Evolutionary conservation across 2,888 invertebrate species (phyloP).

Genomic region (Keiferia lycopersicella): DNA sequence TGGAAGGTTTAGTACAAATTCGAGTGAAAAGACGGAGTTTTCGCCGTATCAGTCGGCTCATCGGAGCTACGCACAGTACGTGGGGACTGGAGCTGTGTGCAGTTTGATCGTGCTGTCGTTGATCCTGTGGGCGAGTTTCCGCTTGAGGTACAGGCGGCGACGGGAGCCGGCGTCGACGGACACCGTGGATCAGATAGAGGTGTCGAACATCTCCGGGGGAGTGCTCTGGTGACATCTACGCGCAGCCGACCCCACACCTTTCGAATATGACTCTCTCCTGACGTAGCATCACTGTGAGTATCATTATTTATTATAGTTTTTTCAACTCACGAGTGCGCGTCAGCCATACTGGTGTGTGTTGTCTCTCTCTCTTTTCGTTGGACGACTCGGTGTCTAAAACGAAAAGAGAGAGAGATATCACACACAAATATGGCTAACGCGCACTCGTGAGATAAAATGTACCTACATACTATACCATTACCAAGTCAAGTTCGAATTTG

Average conservation of each 20-base stretch:
- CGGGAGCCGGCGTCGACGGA: slow-evolving; percentile 49
- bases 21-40: slow-evolving; percentile 64
- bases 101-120: slow-evolving; percentile 79
- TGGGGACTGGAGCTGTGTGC: slow-evolving; percentile 81
- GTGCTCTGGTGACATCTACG: slow-evolving; percentile 87
- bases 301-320: no score
- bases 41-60: slow-evolving; percentile 63
- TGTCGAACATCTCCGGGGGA: slow-evolving; percentile 82
- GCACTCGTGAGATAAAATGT: no score
- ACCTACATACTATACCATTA: no score
- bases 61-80: slow-evolving; percentile 65
- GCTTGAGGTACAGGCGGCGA: slow-evolving; percentile 66
- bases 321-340: no score
- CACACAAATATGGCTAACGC: no score
- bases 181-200: slow-evolving; percentile 81
- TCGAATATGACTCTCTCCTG: slow-evolving; percentile 80
- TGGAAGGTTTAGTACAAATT: slow-evolving; percentile 41
- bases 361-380: no score
- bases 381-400: no score
- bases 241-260: slow-evolving; percentile 80
- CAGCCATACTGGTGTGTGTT: no score
- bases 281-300: slow-evolving; percentile 78
- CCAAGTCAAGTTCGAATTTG: no score
- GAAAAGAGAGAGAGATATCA: no score
- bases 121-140: slow-evolving; percentile 76